A percentile compares a stretch with the other conserved stretches of the same genome.
These are phyloP conservation scores for Epinotia ramella DNA, from an alignment of 2,888 invertebrate species.

Conservation along the genomic window DNA sequence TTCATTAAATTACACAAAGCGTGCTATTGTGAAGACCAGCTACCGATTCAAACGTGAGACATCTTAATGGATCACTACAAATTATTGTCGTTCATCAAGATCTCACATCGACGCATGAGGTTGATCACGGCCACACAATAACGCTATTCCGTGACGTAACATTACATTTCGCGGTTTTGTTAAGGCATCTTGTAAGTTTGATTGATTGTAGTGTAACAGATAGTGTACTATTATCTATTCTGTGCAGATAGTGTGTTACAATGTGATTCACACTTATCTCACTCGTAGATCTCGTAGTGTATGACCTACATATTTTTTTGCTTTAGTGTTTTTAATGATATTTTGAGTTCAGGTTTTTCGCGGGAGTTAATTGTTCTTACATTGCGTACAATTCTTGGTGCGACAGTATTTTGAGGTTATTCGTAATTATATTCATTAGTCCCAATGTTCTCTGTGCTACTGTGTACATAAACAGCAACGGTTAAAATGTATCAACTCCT, in stretches of 20 bases:
- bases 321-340: background rate
- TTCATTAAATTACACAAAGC: conserved; percentile 65
- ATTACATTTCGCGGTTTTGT: conserved; percentile 60
- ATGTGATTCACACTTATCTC: conserved; percentile 47
- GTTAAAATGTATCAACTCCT: background rate
- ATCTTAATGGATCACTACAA: conserved; percentile 59
- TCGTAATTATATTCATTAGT: background rate
- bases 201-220: conserved; percentile 64
- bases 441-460: background rate
- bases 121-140: conserved; percentile 65
- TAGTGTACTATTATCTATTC: no score
- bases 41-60: conserved; percentile 56
- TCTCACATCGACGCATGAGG: conserved; percentile 63
- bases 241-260: conserved; percentile 60
- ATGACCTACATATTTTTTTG: conserved; percentile 4
- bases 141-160: conserved; percentile 64
- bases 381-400: background rate
- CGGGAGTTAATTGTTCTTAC: background rate
- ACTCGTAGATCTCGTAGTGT: conserved; percentile 8
- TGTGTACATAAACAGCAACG: background rate
- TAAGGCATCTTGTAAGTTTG: conserved; percentile 60
- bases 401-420: background rate
- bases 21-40: conserved; percentile 59
- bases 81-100: conserved; percentile 59
- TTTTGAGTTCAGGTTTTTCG: background rate